Evolutionary conservation across 2,797 vertebrate genomes (phyloP), one percentile per base, ranked within the genome.

Genomic region (Atherinosoma microstoma): DNA sequence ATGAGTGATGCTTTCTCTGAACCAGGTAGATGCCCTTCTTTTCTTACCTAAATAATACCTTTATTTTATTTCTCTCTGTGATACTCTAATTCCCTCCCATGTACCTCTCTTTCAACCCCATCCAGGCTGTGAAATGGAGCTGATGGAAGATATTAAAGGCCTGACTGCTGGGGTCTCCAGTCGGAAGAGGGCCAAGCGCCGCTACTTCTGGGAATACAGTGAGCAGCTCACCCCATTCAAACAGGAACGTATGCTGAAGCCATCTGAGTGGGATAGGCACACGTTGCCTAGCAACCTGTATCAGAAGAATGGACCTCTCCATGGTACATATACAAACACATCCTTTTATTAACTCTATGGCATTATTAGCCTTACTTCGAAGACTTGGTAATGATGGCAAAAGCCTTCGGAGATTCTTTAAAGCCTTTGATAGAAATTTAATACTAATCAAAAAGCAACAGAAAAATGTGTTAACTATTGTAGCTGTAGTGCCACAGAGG

Each of bases 201-300:
- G 98, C 84, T 99, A 99, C 89, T 99, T 99, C 91, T 99, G 98
- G 98, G 98, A 99, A 77, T 99, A 99, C 90, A 99, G 98, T 0
- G 98, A 99, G 83, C 98, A 99, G 57, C 93, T 99, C 76, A 97
- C 95, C 0, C 96, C 97, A 2, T 94, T 95, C 4, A 98, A 99
- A 73, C 98, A 98, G 82, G 98, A 99, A 80, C 96, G 96, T 49
- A 96, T 98, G 95, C 95, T 99, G 12, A 96, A 97, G 85, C 97
- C 98, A 0, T 99, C 97, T 0, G 98, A 99, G 87, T 99, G 98
- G 98, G 96, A 94, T 90, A 90, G 97, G 79, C 97, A 99, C 70
- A 99, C 98, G 0, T 94, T 99, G 85, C 98, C 98, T 70, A 99
- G 98, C 92, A 99, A 99, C 88, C 94, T 99, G 95, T 99, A 98